These are phyloP conservation scores for Uropetala carovei DNA, from an alignment of 2,888 invertebrate species.

Conservation along the genomic window DNA sequence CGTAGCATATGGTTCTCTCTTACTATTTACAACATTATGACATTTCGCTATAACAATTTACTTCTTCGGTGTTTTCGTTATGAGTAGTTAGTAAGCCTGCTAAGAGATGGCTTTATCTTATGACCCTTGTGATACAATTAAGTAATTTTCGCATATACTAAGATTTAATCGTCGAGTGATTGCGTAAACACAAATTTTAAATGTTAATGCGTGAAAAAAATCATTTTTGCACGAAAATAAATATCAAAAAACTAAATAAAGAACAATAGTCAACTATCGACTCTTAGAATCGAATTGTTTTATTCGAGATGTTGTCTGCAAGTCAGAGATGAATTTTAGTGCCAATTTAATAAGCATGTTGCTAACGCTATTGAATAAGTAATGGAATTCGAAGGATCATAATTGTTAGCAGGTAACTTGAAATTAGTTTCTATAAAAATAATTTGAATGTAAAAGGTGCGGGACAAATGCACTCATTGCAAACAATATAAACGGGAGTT, in stretches of 20 bases:
- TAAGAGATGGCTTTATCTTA: constrained; percentile 24
- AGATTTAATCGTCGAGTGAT: neutral
- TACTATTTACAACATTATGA: neutral
- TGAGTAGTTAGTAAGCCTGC: constrained; percentile 33
- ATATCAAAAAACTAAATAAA: neutral
- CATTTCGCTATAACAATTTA: constrained; percentile 26
- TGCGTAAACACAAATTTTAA: neutral
- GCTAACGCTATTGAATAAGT: neutral
- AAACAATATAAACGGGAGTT: neutral
- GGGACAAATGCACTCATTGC: neutral
- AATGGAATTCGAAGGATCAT: constrained; percentile 34
- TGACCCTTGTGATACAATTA: neutral
- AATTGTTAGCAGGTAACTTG: neutral
- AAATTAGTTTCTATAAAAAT: neutral
- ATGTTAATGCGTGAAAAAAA: neutral
- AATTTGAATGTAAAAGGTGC: neutral
- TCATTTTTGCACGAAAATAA: neutral
- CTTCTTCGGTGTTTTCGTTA: constrained; percentile 54
- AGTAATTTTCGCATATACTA: neutral
- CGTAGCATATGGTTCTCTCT: neutral
- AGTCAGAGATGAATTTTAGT: constrained; percentile 30
- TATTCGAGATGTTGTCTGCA: constrained; percentile 60
- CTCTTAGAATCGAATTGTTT: neutral
- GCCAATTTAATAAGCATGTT: neutral
- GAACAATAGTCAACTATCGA: constrained; percentile 1